These are phyloP conservation scores for Microctonus aethiopoides DNA, from an alignment of 2,888 invertebrate genomes.

Conservation along the genomic window DNA sequence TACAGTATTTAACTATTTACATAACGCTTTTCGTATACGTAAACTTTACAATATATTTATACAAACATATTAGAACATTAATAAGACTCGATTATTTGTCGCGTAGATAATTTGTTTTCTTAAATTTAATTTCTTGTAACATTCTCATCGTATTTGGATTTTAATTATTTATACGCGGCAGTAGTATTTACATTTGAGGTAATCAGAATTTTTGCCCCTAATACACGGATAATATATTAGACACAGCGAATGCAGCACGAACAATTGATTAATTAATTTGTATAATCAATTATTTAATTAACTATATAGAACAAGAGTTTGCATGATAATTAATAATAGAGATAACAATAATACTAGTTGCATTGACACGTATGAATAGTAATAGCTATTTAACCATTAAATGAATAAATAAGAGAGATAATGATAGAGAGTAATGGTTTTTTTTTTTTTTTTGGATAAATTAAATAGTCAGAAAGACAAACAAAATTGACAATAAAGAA, in stretches of 20 bases:
- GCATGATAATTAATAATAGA: constrained; percentile 25
- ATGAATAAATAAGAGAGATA: constrained; percentile 30
- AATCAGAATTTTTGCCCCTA: constrained; percentile 15
- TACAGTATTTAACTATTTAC: constrained; percentile 4
- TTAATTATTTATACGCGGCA: constrained; percentile 17
- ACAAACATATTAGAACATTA: constrained; percentile 26
- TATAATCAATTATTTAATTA: neutral
- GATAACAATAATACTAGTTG: constrained; percentile 39
- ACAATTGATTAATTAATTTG: neutral
- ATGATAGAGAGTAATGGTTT: neutral
- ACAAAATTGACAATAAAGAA: constrained; percentile 12
- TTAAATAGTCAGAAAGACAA: constrained; percentile 1
- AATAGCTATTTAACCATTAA: constrained; percentile 36
- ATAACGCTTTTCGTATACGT: neutral
- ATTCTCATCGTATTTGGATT: neutral
- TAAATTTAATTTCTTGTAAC: neutral
- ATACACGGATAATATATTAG: constrained; percentile 4
- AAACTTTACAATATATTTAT: constrained; percentile 11
- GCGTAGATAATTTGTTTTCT: neutral
- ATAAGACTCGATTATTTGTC: neutral
- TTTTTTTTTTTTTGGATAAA: neutral
- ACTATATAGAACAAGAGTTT: neutral
- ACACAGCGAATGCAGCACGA: neutral
- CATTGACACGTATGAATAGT: constrained; percentile 33
- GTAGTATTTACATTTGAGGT: constrained; percentile 11